Evolutionary conservation across 2,888 invertebrate genomes (phyloP), one percentile per base, ranked within the genome.

Genomic region (Sinohyriopsis cumingii): DNA sequence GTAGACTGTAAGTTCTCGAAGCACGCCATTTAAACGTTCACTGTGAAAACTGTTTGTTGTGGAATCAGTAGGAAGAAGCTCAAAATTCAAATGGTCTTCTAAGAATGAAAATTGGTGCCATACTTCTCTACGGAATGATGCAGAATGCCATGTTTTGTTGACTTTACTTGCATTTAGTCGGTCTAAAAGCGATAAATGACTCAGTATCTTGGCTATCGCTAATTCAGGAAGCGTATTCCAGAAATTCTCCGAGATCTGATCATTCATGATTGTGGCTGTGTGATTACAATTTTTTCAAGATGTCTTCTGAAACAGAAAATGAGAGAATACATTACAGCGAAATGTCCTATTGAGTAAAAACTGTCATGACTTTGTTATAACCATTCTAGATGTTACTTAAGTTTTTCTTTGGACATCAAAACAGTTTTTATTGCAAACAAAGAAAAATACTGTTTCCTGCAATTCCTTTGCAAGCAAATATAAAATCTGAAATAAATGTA

Each of bases 181-280:
- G 55, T 78, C 78, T 22, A 68, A 22, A 53, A 75, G 63, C 1
- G 76, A 64, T 12, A 79, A 63, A 54, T 71, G 63, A 12, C 73
- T 71, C 45, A 78, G 75, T 15, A 82, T 69, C 28, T 72, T 67
- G 15, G 65, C 73, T 19, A 82, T 65, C 2, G 73, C 67, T 0
- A 80, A 59, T 45, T 82, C 76, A 53, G 82, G 80, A 28, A 77
- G 55, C 19, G 28, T 24, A 24, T 65, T 65, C 82, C 82, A 82
- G 20, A 65, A 66, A 61, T 55, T 66, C 68, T 69, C 65, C 1
- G 64, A 24, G 7, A 62, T 22, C 33, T 53, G 53, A n/a, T 20
- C n/a, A 28, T 45, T 45, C 45, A 45, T 45, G 45, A 5, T 45
- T 15, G 15, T 45, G 45, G 45, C 45, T 45, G 45, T 45, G 15